Base-by-base conservation (phyloP, 2,888 invertebrate species). In the Meandrusa payeni region DNA sequence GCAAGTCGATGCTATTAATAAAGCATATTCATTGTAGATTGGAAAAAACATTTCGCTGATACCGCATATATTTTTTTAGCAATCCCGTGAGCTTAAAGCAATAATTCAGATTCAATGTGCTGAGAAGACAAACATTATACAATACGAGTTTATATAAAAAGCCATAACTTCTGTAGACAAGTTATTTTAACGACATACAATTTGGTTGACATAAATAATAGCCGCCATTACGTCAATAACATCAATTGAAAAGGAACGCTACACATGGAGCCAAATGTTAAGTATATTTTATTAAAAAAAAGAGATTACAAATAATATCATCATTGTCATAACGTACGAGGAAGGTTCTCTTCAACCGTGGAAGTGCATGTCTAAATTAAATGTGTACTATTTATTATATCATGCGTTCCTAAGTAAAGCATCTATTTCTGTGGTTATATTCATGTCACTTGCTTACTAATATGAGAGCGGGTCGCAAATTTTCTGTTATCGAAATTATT, bases 161-260 rank as follows among this genome's bases (percentile, higher is more conserved):
- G 71, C 69, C 67, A 63, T 64, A 63, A 61, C 55, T 57, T 59
- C 59, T 65, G 64, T 69, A 46, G 55, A 62, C 69, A 67, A 46
- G 51, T 50, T 58, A 65, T 63, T 64, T 13, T 23, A 22, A 23
- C 5, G 7, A 33, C 4, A 60, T 55, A 55, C n/a, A n/a, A 54
- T 46, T 61, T 59, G 53, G 51, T 57, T 57, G n/a, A n/a, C n/a
- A 63, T 57, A 63, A 52, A 50, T 47, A 19, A 13, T 22, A 47
- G 51, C 46, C 48, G 47, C 47, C 27, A 42, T 40, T 44, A 34
- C 41, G 31, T 40, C 24, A 36, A 24, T 31, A 38, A 33, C 7
- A 41, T 29, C 1, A 15, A 11, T 12, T 7, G 11, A 10, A 12
- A 36, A 10, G 26, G 6, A 7, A 12, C 19, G 6, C n/a, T 6